Evolutionary conservation across 1,140 invertebrate species (phyloP).

Genomic region (Whitmania pigra): DNA sequence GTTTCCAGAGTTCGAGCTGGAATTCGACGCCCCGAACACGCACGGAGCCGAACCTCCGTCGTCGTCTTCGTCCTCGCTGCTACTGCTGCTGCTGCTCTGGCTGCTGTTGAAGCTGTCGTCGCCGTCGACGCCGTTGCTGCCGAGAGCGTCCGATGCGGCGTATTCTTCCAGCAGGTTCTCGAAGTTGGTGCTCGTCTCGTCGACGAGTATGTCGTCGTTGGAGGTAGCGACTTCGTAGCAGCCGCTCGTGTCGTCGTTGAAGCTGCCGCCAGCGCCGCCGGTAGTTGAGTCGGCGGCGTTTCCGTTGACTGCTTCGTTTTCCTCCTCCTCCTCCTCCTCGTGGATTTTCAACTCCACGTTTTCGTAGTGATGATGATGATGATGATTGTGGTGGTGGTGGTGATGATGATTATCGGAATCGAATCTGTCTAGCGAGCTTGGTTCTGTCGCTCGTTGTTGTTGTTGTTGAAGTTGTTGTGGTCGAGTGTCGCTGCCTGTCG

Average conservation of each 20-base stretch:
- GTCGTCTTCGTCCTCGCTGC: not conserved
- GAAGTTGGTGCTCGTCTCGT: conserved; percentile 38
- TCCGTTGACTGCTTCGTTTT: no score
- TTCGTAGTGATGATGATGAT: not conserved
- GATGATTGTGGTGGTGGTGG: no score
- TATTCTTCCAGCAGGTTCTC: conserved; percentile 37
- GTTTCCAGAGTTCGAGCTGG: not conserved
- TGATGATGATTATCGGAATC: not conserved
- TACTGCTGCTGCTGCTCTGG: conserved; percentile 19
- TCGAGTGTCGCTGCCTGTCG: no score
- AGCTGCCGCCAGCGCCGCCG: not conserved
- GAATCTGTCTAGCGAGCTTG: no score
- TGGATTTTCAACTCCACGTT: not conserved
- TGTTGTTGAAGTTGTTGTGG: no score
- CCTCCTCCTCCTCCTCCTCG: not conserved
- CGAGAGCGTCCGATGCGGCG: conserved; percentile 28
- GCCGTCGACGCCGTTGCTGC: conserved; percentile 37
- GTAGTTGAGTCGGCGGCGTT: no score
- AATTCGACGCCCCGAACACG: no score
- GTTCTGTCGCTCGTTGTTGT: no score
- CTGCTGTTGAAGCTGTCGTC: conserved; percentile 37
- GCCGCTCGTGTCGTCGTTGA: not conserved
- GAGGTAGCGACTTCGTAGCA: not conserved
- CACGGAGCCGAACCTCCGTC: not conserved
- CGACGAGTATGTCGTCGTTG: conserved; percentile 30